phyloP scores from a whole-genome alignment of 2,888 invertebrate species.

The Apodemia mormo region DNA sequence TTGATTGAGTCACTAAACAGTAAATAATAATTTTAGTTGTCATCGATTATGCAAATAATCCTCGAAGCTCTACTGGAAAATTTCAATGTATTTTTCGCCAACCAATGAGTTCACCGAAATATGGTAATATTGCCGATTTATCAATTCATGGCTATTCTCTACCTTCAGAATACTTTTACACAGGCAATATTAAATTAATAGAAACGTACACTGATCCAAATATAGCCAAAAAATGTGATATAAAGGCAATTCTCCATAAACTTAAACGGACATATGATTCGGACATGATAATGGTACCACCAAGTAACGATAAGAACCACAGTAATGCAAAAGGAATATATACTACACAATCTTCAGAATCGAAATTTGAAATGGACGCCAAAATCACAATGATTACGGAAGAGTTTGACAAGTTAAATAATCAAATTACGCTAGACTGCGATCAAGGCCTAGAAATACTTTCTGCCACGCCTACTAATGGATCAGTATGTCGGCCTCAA shows the following conservation, averaged over 20 bases:
- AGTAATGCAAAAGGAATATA: conserved; percentile 35
- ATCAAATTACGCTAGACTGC: conserved; percentile 43
- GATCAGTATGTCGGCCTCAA: conserved; percentile 27
- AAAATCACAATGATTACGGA: conserved; percentile 46
- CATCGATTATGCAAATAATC: conserved; percentile 67
- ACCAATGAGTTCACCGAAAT: conserved; percentile 56
- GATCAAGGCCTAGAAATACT: conserved; percentile 22
- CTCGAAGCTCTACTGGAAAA: conserved; percentile 76
- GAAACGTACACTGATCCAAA: conserved; percentile 46
- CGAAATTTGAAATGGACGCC: conserved; percentile 45
- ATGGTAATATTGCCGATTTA: conserved; percentile 52
- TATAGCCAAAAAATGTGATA: conserved; percentile 48
- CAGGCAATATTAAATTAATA: conserved; percentile 51
- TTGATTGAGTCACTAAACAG: no score
- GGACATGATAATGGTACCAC: conserved; percentile 49
- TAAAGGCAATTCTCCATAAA: conserved; percentile 48
- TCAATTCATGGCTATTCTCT: conserved; percentile 53
- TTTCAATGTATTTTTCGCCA: conserved; percentile 81
- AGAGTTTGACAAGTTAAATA: conserved; percentile 49
- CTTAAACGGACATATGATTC: conserved; percentile 50
- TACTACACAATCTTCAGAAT: conserved; percentile 43
- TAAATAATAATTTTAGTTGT: conserved; percentile 61
- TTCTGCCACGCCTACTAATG: conserved; percentile 25
- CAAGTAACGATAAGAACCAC: conserved; percentile 42
- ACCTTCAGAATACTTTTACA: conserved; percentile 62